These are phyloP conservation scores for Diphyllodes magnificus DNA, from an alignment of 2,113 vertebrate species.

Conservation along the genomic window DNA sequence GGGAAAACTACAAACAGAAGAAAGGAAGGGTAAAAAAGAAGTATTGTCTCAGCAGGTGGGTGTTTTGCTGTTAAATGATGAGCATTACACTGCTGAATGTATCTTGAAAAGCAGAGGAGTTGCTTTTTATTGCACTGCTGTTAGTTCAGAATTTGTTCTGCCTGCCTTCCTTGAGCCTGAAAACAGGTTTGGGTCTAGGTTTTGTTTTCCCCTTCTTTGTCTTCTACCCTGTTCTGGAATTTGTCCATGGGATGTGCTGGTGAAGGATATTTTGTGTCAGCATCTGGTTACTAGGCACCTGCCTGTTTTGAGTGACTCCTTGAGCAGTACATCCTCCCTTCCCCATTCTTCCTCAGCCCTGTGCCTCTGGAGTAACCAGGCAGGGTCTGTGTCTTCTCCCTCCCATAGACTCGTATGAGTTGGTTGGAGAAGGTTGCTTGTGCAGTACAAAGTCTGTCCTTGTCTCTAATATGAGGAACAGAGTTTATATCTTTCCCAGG, in stretches of 20 bases:
- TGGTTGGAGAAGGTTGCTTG: background rate
- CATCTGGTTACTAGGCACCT: background rate
- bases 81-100: background rate
- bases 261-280: background rate
- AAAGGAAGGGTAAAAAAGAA: background rate
- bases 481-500: background rate
- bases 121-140: background rate
- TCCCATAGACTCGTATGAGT: too few species aligned
- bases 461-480: background rate
- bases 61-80: background rate
- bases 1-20: background rate
- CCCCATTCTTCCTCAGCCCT: background rate
- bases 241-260: background rate
- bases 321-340: rapidly evolving
- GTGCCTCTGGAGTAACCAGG: background rate
- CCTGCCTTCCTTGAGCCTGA: background rate
- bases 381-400: background rate
- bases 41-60: background rate
- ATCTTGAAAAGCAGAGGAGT: background rate
- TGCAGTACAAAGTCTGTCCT: background rate
- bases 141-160: background rate
- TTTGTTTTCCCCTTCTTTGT: background rate
- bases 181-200: background rate
- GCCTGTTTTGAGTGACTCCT: background rate
- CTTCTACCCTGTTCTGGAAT: background rate